phyloP scores from a whole-genome alignment of 1,140 invertebrate genomes.

The Anastatus disparis region DNA sequence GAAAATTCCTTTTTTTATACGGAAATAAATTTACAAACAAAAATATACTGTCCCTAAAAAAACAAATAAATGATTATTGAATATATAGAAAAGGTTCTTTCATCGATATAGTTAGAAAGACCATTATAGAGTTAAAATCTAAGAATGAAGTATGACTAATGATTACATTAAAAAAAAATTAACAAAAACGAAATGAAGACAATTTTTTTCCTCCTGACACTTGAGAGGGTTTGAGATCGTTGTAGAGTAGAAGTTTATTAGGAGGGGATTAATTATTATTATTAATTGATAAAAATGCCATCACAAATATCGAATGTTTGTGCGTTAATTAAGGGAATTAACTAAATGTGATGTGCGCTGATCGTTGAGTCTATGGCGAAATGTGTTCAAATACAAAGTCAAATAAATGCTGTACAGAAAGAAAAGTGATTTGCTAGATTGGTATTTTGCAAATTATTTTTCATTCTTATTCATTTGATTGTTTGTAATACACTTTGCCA shows the following conservation, averaged over 20 bases:
- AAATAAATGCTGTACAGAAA: neutral
- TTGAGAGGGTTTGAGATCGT: slow-evolving; percentile 4
- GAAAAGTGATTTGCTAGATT: neutral
- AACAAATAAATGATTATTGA: too few species aligned
- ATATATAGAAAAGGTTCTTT: neutral
- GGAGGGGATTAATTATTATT: slow-evolving; percentile 7
- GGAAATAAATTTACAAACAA: slow-evolving; percentile 13
- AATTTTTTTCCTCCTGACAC: slow-evolving; percentile 11
- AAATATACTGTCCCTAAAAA: slow-evolving; percentile 9
- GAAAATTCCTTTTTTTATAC: slow-evolving; percentile 5
- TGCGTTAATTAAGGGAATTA: neutral
- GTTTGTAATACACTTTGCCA: slow-evolving; percentile 6
- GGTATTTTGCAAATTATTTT: neutral
- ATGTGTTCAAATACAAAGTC: neutral
- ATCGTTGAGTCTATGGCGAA: neutral
- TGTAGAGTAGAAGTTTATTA: slow-evolving; percentile 16
- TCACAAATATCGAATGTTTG: neutral
- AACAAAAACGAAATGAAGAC: too few species aligned
- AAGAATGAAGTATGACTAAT: neutral
- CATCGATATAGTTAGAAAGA: slow-evolving; percentile 6
- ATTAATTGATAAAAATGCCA: neutral
- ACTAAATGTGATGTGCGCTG: slow-evolving; percentile 6
- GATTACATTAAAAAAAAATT: slow-evolving; percentile 1
- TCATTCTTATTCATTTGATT: neutral
- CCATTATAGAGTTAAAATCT: slow-evolving; percentile 3